These are phyloP conservation scores for Drosophila ambigua DNA, from an alignment of 1,140 invertebrate genomes.

Conservation along the genomic window DNA sequence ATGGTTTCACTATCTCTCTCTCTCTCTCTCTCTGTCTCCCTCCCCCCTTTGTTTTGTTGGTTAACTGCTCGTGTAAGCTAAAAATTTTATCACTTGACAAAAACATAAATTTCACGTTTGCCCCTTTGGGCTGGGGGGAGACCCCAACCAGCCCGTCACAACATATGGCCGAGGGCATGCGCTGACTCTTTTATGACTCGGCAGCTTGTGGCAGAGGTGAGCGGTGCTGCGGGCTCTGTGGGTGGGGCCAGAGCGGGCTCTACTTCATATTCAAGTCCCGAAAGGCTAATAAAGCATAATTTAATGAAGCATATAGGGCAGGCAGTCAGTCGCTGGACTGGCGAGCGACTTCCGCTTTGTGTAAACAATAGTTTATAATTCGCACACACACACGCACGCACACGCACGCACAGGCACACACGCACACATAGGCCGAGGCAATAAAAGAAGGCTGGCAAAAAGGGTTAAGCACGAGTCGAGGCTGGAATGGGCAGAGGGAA, in stretches of 20 bases:
- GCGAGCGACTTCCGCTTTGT: conserved; percentile 76
- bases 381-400: conserved; percentile 42
- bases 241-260: conserved; percentile 9
- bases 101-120: conserved; percentile 79
- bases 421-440: conserved; percentile 27
- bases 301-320: conserved; percentile 77
- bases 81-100: conserved; percentile 82
- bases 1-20: conserved; percentile 67
- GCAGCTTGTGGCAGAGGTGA: conserved; percentile 22
- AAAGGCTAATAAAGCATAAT: conserved; percentile 81
- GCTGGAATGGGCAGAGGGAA: conserved; percentile 47
- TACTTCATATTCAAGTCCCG: conserved; percentile 82
- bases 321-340: conserved; percentile 44
- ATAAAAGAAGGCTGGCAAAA: conserved; percentile 65
- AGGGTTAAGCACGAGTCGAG: conserved; percentile 47
- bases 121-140: not conserved
- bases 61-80: conserved; percentile 78
- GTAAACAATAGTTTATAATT: conserved; percentile 82
- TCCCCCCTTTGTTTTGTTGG: not conserved
- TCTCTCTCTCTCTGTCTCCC: not conserved
- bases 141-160: not conserved
- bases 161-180: conserved; percentile 19
- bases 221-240: conserved; percentile 3
- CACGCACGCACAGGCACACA: conserved; percentile 18
- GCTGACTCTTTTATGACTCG: conserved; percentile 55